Percentiles rank a stretch among this genome's conserved stretches.
Conservation (phyloP, 2,888 invertebrate species). For the Acronicta psi region DNA sequence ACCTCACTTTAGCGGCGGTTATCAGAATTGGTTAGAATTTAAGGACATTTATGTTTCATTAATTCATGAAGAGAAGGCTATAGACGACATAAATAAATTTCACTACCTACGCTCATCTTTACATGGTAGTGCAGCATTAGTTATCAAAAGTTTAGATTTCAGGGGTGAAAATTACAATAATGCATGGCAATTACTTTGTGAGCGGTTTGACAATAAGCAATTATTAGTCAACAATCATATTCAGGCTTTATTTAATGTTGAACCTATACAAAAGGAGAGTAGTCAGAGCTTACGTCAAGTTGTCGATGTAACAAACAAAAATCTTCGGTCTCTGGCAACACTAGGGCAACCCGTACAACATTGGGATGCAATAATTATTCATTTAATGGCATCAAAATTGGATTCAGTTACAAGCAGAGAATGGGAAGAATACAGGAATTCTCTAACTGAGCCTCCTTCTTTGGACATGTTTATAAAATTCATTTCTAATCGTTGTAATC, state of each 20-base stretch:
- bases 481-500: slow-evolving; percentile 15
- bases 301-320: neutral
- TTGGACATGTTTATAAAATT: slow-evolving; percentile 2
- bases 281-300: neutral
- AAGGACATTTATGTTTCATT: neutral
- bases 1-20: neutral
- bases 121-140: neutral
- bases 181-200: neutral
- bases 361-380: neutral
- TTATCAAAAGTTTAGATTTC: neutral
- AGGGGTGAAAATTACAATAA: neutral
- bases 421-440: slow-evolving; percentile 1
- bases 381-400: neutral
- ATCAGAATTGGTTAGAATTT: slow-evolving; percentile 2
- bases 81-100: neutral
- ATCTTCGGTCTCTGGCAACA: neutral
- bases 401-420: neutral
- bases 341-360: neutral
- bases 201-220: neutral
- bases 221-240: neutral
- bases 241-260: neutral
- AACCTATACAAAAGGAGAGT: neutral
- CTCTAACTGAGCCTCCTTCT: slow-evolving; percentile 3
- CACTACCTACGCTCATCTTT: neutral
- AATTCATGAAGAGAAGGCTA: neutral